Percentiles rank a stretch among this genome's conserved stretches.
These are phyloP conservation scores for Pissodes strobi DNA, from an alignment of 1,140 invertebrate species.

Conservation along the genomic window DNA sequence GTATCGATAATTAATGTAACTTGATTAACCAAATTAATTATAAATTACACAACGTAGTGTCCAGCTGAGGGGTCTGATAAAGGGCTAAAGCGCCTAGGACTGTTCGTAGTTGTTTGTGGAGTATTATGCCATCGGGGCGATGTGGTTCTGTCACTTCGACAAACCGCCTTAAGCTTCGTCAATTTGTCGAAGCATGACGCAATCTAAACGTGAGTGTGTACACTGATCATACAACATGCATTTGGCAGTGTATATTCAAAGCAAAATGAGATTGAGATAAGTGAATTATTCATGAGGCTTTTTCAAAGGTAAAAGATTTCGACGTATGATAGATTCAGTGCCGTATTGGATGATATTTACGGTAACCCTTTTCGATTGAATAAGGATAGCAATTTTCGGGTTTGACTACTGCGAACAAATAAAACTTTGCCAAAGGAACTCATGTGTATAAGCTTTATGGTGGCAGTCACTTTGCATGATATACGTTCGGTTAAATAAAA, in stretches of 20 bases:
- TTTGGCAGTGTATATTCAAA: conserved; percentile 42
- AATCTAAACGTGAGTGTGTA: conserved; percentile 36
- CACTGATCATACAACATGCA: conserved; percentile 45
- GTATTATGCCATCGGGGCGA: conserved; percentile 15
- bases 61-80: conserved; percentile 14
- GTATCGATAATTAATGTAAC: too few relatives aligned
- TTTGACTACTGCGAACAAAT: too few relatives aligned
- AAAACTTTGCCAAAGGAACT: too few relatives aligned
- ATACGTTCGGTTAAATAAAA: too few relatives aligned
- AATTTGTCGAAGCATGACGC: conserved; percentile 38
- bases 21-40: too few relatives aligned
- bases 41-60: too few relatives aligned
- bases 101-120: conserved; percentile 18
- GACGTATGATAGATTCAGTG: too few relatives aligned
- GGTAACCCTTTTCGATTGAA: too few relatives aligned
- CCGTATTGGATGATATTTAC: too few relatives aligned
- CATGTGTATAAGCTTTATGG: too few relatives aligned
- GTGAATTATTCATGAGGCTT: conserved; percentile 43
- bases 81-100: conserved; percentile 24
- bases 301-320: conserved; percentile 37
- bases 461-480: too few relatives aligned
- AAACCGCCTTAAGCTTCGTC: conserved; percentile 35
- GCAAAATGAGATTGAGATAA: conserved; percentile 41
- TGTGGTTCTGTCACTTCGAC: conserved; percentile 37
- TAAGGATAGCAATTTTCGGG: too few relatives aligned